These are phyloP conservation scores for Anarsia innoxiella DNA, from an alignment of 2,888 invertebrate genomes.

Conservation along the genomic window DNA sequence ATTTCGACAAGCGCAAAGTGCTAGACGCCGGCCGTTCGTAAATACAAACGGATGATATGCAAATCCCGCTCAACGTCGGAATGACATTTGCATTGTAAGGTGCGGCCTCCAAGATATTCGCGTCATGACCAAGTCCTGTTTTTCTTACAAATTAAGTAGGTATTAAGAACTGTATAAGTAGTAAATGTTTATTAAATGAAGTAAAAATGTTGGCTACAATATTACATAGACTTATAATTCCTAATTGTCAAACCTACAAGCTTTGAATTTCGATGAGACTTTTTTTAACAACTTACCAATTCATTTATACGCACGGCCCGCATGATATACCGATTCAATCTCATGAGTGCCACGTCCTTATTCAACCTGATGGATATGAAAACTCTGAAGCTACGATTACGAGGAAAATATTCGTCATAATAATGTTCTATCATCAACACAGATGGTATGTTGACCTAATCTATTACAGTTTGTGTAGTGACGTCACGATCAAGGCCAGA, in stretches of 20 bases:
- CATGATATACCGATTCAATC: constrained; percentile 31
- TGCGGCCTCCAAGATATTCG: constrained; percentile 25
- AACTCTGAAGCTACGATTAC: constrained; percentile 28
- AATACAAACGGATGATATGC: constrained; percentile 58
- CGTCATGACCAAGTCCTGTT: constrained; percentile 15
- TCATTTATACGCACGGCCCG: constrained; percentile 42
- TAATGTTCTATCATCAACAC: constrained; percentile 24
- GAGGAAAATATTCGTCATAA: constrained; percentile 1
- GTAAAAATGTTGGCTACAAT: no score
- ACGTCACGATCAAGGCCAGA: constrained; percentile 42
- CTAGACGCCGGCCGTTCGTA: constrained; percentile 54
- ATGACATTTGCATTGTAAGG: constrained; percentile 42
- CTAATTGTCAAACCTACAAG: neutral
- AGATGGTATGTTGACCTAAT: constrained; percentile 38
- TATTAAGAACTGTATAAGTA: no score
- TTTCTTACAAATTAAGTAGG: constrained; percentile 7
- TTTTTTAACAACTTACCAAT: constrained; percentile 31
- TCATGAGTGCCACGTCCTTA: constrained; percentile 43
- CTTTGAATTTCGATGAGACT: no score
- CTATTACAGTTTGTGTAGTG: constrained; percentile 30
- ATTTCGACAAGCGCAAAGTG: constrained; percentile 58
- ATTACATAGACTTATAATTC: neutral
- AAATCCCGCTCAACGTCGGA: constrained; percentile 47
- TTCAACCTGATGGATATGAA: constrained; percentile 33
- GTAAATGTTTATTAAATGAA: no score